Conservation (phyloP, 2,888 invertebrate species). For the Cheilosia variabilis region DNA sequence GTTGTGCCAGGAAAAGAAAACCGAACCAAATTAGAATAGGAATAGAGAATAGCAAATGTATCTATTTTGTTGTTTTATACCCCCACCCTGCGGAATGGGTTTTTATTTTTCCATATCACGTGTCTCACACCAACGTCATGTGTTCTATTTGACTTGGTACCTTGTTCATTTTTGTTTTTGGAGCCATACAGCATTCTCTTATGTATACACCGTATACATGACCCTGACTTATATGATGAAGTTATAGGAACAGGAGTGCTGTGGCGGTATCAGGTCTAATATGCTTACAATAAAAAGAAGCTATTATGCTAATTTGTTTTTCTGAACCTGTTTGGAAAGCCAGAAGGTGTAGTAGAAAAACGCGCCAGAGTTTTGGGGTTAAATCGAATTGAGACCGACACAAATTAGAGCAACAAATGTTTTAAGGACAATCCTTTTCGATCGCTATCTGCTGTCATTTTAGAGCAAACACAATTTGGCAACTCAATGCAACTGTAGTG, state of each 20-base stretch:
- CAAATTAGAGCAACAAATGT: too few species aligned
- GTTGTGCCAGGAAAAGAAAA: constrained; percentile 25
- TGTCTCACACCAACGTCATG: constrained; percentile 39
- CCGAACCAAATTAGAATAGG: constrained; percentile 40
- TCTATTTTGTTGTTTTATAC: constrained; percentile 12
- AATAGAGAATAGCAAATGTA: constrained; percentile 34
- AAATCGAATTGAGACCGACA: too few species aligned
- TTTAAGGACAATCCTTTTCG: too few species aligned
- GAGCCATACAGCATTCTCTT: constrained; percentile 1
- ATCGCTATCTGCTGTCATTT: too few species aligned
- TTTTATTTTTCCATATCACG: constrained; percentile 49
- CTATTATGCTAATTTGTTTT: constrained; percentile 45
- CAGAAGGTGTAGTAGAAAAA: not conserved
- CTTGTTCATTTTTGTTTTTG: constrained; percentile 6
- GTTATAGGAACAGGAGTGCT: constrained; percentile 17
- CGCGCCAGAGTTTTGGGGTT: too few species aligned
- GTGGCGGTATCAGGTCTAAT: constrained; percentile 24
- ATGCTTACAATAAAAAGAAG: constrained; percentile 35
- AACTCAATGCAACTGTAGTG: too few species aligned
- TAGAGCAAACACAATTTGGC: too few species aligned
- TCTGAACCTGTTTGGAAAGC: constrained; percentile 23
- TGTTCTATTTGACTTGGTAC: constrained; percentile 11
- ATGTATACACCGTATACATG: constrained; percentile 10
- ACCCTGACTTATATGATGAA: constrained; percentile 58
- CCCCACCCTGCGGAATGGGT: constrained; percentile 7